Conservation (phyloP, 2,797 vertebrate genomes). For the Bryconaethiops microstoma region DNA sequence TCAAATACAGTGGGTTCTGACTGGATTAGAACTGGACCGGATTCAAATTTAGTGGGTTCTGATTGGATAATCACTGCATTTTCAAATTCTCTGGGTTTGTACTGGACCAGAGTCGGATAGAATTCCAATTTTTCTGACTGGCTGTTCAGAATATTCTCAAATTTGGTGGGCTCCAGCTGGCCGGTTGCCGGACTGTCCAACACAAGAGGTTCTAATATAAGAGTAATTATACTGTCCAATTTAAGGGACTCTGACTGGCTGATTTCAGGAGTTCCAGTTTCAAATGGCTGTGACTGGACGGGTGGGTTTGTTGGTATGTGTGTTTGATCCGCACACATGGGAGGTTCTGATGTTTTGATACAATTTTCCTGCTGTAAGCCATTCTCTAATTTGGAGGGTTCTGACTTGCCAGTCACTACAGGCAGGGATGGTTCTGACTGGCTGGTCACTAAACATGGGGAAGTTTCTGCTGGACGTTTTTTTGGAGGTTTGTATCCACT, state of each 20-base stretch:
- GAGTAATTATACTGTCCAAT: conserved; percentile 20
- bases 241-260: background rate
- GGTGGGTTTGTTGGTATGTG: too few relatives aligned
- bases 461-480: background rate
- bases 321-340: background rate
- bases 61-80: background rate
- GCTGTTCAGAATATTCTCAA: background rate
- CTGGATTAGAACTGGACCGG: background rate
- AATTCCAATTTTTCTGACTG: background rate
- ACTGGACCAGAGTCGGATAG: background rate
- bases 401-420: background rate
- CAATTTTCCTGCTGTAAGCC: background rate
- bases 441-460: background rate
- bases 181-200: background rate
- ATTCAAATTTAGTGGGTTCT: background rate
- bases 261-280: background rate
- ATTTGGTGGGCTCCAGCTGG: background rate
- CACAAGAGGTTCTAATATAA: conserved; percentile 40
- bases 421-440: background rate
- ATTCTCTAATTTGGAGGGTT: background rate
- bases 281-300: too few relatives aligned
- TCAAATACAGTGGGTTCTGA: too few relatives aligned
- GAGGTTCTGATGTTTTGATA: background rate
- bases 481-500: conserved; percentile 63
- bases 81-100: background rate